phyloP scores from a whole-genome alignment of 2,888 invertebrate species.

The Ichneumoninae sp. region DNA sequence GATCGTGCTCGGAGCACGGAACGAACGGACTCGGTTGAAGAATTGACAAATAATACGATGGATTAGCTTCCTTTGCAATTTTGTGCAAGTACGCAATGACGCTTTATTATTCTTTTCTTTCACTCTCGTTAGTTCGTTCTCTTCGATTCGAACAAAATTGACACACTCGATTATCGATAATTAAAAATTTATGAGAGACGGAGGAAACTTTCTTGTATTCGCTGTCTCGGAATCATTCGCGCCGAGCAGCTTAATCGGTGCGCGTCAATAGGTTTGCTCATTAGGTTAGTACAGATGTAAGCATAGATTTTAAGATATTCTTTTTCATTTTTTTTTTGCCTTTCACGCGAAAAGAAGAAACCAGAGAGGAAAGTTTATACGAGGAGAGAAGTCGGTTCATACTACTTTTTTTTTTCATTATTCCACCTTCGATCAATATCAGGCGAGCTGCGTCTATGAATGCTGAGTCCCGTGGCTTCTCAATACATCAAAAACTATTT shows the following conservation, averaged over 20 bases:
- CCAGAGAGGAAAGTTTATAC: conserved; percentile 53
- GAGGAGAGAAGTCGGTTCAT: conserved; percentile 54
- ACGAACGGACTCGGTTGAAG: conserved; percentile 2
- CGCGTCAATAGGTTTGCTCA: conserved; percentile 74
- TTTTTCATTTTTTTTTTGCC: conserved; percentile 10
- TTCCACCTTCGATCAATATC: conserved; percentile 55
- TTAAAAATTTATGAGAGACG: conserved; percentile 23
- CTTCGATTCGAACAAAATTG: conserved; percentile 36
- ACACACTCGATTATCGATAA: conserved; percentile 13
- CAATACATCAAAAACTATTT: conserved; percentile 12
- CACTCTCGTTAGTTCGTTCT: conserved; percentile 10
- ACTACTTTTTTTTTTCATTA: conserved; percentile 53
- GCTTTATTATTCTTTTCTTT: not conserved
- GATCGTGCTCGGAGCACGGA: not conserved
- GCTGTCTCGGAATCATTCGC: conserved; percentile 13
- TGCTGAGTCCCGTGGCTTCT: not conserved
- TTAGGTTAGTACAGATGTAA: conserved; percentile 70
- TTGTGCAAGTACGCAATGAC: not conserved
- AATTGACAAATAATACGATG: conserved; percentile 27
- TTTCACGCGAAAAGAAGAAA: conserved; percentile 59
- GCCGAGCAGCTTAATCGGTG: conserved; percentile 58
- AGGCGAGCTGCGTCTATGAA: conserved; percentile 70
- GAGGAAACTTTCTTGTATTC: conserved; percentile 6
- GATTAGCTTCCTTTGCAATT: not conserved
- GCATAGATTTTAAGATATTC: conserved; percentile 41